Evolutionary conservation across 2,797 vertebrate genomes (phyloP).

Genomic region (Sebastes kiyomatsui): DNA sequence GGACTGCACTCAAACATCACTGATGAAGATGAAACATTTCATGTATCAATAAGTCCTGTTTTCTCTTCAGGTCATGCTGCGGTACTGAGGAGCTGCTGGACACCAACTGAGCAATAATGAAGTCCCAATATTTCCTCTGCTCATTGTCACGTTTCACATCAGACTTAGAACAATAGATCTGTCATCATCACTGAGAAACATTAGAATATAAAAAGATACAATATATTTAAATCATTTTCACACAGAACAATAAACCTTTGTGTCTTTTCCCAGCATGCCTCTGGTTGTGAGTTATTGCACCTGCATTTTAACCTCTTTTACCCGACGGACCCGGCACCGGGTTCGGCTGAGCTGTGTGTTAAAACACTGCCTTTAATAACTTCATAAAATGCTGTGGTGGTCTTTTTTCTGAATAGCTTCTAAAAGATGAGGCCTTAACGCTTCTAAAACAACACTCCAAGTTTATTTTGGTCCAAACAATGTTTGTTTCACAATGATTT

Average conservation of each 20-base stretch:
- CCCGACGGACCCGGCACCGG: too few species aligned
- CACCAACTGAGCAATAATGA: neutral
- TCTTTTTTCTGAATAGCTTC: too few species aligned
- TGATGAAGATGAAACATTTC: neutral
- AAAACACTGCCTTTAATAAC: too few species aligned
- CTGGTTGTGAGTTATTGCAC: neutral
- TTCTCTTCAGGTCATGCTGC: slow-evolving; percentile 67
- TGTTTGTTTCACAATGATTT: too few species aligned
- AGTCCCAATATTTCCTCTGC: neutral
- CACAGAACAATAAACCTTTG: neutral
- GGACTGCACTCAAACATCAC: accelerated
- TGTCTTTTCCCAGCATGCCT: neutral
- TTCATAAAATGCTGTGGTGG: too few species aligned
- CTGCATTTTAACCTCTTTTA: neutral
- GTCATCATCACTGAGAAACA: neutral
- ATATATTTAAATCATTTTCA: too few species aligned
- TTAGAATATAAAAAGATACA: neutral
- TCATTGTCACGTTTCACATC: neutral
- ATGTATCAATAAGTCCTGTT: slow-evolving; percentile 3
- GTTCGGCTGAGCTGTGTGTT: too few species aligned
- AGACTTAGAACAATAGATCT: neutral
- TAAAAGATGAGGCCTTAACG: too few species aligned
- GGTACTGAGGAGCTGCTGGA: slow-evolving; percentile 49
- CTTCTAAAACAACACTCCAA: too few species aligned
- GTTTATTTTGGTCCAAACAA: too few species aligned